Conservation (phyloP, 2,113 vertebrate genomes). For the Aleadryas rufinucha region DNA sequence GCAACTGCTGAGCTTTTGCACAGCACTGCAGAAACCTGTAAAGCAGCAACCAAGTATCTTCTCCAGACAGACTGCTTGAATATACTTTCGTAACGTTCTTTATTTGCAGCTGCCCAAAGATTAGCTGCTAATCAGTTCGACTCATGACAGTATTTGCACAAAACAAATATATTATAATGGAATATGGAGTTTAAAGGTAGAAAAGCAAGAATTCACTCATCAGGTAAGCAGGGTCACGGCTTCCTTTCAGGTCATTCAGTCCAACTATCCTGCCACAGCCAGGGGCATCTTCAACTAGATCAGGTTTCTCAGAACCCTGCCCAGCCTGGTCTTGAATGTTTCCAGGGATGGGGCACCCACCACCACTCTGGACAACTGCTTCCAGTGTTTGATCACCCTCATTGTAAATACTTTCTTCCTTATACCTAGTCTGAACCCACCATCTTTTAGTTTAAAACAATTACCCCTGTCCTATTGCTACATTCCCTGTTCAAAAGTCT, state of each 20-base stretch:
- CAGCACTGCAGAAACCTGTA: background rate
- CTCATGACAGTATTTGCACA: background rate
- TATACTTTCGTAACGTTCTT: background rate
- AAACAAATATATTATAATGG: background rate
- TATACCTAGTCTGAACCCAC: background rate
- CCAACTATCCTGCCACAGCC: background rate
- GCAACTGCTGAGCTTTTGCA: conserved; percentile 52
- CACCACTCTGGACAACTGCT: background rate
- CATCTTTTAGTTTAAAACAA: background rate
- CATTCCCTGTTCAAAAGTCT: background rate
- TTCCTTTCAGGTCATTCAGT: background rate
- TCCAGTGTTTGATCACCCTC: background rate
- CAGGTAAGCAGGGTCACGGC: background rate
- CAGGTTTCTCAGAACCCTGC: background rate
- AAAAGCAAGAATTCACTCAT: background rate
- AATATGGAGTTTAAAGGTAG: background rate
- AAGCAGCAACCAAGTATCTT: background rate
- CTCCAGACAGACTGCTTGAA: background rate
- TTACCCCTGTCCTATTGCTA: background rate
- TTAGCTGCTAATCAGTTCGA: background rate
- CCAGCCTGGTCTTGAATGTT: background rate
- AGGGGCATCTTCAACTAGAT: background rate
- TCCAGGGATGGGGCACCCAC: background rate
- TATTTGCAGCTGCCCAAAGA: background rate
- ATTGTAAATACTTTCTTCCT: background rate